Evolutionary conservation across 1,140 invertebrate species (phyloP), one percentile per base, ranked within the genome.

Genomic region (Vollenhovia emeryi): DNA sequence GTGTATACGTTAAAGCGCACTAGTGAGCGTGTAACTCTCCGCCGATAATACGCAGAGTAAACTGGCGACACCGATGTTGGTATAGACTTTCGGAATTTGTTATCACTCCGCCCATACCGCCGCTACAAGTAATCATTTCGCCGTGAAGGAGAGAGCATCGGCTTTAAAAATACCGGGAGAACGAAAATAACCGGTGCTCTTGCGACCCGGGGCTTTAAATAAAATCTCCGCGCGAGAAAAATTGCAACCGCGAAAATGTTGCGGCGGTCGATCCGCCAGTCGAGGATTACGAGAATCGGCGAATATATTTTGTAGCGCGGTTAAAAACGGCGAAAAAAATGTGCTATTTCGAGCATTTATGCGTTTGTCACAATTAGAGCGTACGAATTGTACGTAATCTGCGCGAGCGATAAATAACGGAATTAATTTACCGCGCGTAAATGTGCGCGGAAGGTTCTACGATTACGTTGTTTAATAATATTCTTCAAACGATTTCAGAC

Each of bases 41-140:
- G 69, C 27, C 50, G 87, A 88, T 88, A 88, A 88, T 78, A 75
- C 79, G 86, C 60, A 87, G 55, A 78, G 87, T 84, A 88, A 88
- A 87, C 86, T 21, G 71, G n/a, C 80, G 66, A 80, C 75, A 36
- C 21, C 33, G 11, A 69, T 60, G 48, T 57, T 45, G 57, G 75
- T 83, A 79, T 74, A 82, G 74, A 88, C 64, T 84, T 75, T 57
- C 40, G 87, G 87, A 82, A 88, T 88, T 89, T 82, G 83, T 89
- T 89, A 89, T 88, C 87, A 85, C 83, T 55, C 48, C 59, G 15
- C 55, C 55, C 82, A 40, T 48, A 50, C 82, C 11, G 50, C 27
- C 71, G 69, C n/a, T 55, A 87, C 83, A 75, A 62, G 86, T 80
- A 82, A 82, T 88, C 87, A 85, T 64, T 89, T 73, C 40, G 60